Percentiles rank a stretch among this genome's conserved stretches.
phyloP scores from a whole-genome alignment of 30 jellyfish, hydroid and myxozoan species.

The Hydractinia echinata region DNA sequence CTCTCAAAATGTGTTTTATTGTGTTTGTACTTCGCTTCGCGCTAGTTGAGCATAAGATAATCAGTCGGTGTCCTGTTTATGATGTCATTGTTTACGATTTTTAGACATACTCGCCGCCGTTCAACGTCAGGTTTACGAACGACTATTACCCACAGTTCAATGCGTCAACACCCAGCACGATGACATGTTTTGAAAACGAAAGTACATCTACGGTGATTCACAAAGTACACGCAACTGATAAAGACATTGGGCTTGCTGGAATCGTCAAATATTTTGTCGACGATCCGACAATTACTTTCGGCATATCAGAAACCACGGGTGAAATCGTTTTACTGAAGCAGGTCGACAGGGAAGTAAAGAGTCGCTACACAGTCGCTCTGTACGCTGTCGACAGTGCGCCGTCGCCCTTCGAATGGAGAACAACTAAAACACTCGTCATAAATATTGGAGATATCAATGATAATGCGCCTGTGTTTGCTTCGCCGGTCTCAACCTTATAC shows the following conservation, averaged over 20 bases:
- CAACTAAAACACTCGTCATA: conserved; percentile 31
- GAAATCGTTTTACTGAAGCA: conserved; percentile 31
- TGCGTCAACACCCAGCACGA: not conserved
- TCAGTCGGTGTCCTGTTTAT: not conserved
- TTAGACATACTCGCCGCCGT: conserved; percentile 56
- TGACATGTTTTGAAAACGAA: not conserved
- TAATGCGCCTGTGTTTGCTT: conserved; percentile 51
- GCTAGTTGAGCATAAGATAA: not conserved
- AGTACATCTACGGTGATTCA: conserved; percentile 5
- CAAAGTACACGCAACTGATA: conserved; percentile 63
- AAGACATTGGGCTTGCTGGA: conserved; percentile 78
- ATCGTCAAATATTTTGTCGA: conserved; percentile 25
- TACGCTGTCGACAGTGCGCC: conserved; percentile 82
- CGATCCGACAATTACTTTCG: conserved; percentile 26
- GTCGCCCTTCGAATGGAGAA: conserved; percentile 54
- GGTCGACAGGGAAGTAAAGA: conserved; percentile 62
- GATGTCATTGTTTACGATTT: not conserved
- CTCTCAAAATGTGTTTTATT: no score
- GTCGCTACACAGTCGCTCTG: conserved; percentile 41
- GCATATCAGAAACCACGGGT: conserved; percentile 39
- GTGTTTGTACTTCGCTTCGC: no score
- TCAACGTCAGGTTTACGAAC: conserved; percentile 33
- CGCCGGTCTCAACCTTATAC: conserved; percentile 40
- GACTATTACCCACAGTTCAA: conserved; percentile 8
- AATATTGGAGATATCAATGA: conserved; percentile 63